Base-by-base conservation (phyloP, 2,113 vertebrate genomes). In the Sapajus apella region DNA sequence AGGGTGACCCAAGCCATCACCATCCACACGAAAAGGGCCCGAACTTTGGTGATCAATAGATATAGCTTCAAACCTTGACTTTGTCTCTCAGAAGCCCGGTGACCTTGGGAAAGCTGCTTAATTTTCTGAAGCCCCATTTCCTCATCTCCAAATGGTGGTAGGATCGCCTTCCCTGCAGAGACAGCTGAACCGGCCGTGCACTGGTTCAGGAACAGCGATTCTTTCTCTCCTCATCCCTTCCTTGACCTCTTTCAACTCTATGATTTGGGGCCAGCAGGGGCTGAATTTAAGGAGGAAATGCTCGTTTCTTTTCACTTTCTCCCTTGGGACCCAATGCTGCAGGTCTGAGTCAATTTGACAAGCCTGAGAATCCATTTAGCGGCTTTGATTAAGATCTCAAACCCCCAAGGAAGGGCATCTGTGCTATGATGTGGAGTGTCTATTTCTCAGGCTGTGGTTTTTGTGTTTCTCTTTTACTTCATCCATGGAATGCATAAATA, bases 141-240 rank as follows among this genome's bases (percentile, higher is more conserved):
- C 40, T 56, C 37, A 21, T 45, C 37, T 64, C 16, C 27, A 17
- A 16, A 6, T n/a, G n/a, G 18, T 13, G 8, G 80, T 5, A 30
- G 27, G 35, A 35, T 6, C 56, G 12, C 32, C 52, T 72, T 56
- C 37, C 21, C 27, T 21, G 21, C 1, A 21, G 27, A 61, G 66
- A 6, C 37, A 18, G 7, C 18, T 14, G 21, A 20, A 23, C 21
- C 3, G 5, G 55, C 27, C 40, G 27, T 0, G 6, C 6, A 4
- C 75, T 7, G 6, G 64, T 8, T 92, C 14, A 9, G 14, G 10
- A 14, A 37, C 14, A 47, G 7, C 32, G 40, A 45, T 11, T 45
- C 56, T 40, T 45, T 77, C 50, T 70, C 64, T 35, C 12, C 45
- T 45, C 66, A 43, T 2, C 30, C 13, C 12, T 64, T 43, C 14